phyloP scores from a whole-genome alignment of 2,797 vertebrate species.

The Telmatherina bonti region DNA sequence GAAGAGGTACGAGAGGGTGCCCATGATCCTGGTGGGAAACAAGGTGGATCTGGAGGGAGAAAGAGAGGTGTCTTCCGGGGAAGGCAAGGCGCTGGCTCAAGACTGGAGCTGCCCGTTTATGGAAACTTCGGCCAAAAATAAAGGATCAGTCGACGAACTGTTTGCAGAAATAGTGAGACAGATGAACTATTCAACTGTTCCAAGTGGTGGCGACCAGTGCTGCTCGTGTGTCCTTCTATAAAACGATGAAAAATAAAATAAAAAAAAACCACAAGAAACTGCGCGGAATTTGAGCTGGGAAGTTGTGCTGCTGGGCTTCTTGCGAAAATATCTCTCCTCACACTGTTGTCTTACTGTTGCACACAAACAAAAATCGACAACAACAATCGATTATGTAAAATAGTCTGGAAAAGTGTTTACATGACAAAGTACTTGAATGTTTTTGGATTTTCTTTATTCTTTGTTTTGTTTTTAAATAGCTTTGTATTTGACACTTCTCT shows the following conservation, averaged over 20 bases:
- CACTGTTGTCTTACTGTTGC: slow-evolving; percentile 82
- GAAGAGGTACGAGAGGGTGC: slow-evolving; percentile 94
- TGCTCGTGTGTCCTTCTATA: slow-evolving; percentile 91
- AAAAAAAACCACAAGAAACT: slow-evolving; percentile 8
- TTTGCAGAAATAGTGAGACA: slow-evolving; percentile 96
- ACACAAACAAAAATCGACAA: slow-evolving; percentile 67
- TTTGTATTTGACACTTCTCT: slow-evolving; percentile 82
- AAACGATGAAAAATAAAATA: slow-evolving; percentile 20
- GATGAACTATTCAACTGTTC: slow-evolving; percentile 95
- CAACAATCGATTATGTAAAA: slow-evolving; percentile 75
- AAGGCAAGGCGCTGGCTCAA: slow-evolving; percentile 94
- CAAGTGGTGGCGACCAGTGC: slow-evolving; percentile 90
- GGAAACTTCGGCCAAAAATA: slow-evolving; percentile 97
- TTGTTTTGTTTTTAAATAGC: slow-evolving; percentile 48
- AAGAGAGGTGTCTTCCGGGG: slow-evolving; percentile 92
- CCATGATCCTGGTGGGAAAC: slow-evolving; percentile 98
- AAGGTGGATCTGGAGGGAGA: slow-evolving; percentile 97
- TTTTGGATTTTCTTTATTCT: slow-evolving; percentile 57
- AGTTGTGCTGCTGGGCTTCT: slow-evolving; percentile 50
- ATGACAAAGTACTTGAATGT: slow-evolving; percentile 87
- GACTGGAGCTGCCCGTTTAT: slow-evolving; percentile 97
- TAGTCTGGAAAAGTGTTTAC: slow-evolving; percentile 85
- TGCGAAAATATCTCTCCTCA: slow-evolving; percentile 61
- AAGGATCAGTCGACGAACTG: slow-evolving; percentile 94
- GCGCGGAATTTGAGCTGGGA: slow-evolving; percentile 26